A percentile compares a stretch with the other conserved stretches of the same genome.
These are phyloP conservation scores for Albula glossodonta DNA, from an alignment of 2,113 vertebrate species.

Conservation along the genomic window DNA sequence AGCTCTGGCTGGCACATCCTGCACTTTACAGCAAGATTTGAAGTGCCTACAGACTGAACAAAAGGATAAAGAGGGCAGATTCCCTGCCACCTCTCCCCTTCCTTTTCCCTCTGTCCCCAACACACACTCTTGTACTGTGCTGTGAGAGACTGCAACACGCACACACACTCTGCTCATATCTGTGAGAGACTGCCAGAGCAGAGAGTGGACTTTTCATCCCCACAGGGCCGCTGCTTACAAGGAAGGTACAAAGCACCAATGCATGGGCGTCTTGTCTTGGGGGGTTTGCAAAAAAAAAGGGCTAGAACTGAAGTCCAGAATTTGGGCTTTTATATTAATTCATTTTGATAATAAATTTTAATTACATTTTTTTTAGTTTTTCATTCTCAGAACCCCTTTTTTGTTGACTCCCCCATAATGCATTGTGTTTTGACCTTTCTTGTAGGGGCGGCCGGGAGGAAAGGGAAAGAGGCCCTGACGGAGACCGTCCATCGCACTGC, in stretches of 20 bases:
- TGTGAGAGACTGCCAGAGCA: not conserved
- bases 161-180: not conserved
- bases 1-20: not conserved
- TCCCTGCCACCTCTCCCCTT: not conserved
- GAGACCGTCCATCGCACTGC: conserved; percentile 77
- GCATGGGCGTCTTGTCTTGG: conserved; percentile 95
- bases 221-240: conserved; percentile 93
- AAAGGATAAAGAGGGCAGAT: too few relatives aligned
- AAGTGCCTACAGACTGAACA: too few relatives aligned
- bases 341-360: conserved; percentile 24
- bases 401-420: conserved; percentile 97
- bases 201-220: conserved; percentile 63
- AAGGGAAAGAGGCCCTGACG: conserved; percentile 90
- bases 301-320: conserved; percentile 34
- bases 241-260: conserved; percentile 99
- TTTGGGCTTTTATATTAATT: conserved; percentile 76
- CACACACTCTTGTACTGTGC: not conserved
- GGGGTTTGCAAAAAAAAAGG: conserved; percentile 73
- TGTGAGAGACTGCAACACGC: too few relatives aligned
- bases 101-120: not conserved
- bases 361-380: conserved; percentile 57
- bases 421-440: conserved; percentile 99
- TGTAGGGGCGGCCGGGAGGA: conserved; percentile 98
- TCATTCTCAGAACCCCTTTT: conserved; percentile 71
- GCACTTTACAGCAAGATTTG: not conserved